phyloP scores from a whole-genome alignment of 2,113 vertebrate species.

The Galbula dea region DNA sequence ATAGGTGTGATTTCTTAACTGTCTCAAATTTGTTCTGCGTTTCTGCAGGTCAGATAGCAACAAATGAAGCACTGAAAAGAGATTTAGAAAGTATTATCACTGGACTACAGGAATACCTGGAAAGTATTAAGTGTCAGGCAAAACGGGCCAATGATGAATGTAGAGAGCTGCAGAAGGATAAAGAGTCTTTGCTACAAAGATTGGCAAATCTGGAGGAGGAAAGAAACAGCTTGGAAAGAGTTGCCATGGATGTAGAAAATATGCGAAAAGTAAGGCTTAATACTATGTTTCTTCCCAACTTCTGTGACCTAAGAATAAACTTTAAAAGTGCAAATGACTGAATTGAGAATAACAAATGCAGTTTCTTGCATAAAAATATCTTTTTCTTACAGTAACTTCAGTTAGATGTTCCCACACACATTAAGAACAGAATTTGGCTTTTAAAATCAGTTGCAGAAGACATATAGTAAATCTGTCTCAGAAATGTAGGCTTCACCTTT shows the following conservation, averaged over 20 bases:
- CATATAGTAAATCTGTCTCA: neutral
- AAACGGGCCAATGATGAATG: slow-evolving; percentile 75
- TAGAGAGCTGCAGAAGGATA: slow-evolving; percentile 77
- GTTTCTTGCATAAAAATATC: neutral
- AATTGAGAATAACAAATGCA: neutral
- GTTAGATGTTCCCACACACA: neutral
- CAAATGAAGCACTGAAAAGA: slow-evolving; percentile 87
- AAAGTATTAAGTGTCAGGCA: slow-evolving; percentile 82
- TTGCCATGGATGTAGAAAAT: slow-evolving; percentile 73
- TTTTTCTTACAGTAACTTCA: neutral
- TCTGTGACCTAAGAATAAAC: neutral
- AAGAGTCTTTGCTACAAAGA: slow-evolving; percentile 75
- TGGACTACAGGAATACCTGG: slow-evolving; percentile 88
- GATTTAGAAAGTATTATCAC: slow-evolving; percentile 86
- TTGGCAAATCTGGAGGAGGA: slow-evolving; percentile 77
- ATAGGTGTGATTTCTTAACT: neutral
- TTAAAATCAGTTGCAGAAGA: neutral
- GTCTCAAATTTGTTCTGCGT: neutral
- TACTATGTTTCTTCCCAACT: neutral
- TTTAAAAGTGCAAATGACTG: neutral
- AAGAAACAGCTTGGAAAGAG: slow-evolving; percentile 77
- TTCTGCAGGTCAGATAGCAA: slow-evolving; percentile 86
- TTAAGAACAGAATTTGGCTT: neutral
- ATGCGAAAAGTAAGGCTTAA: slow-evolving; percentile 76
- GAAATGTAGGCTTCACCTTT: neutral